Evolutionary conservation across 2,113 vertebrate genomes (phyloP), one percentile per base, ranked within the genome.

Genomic region (Stictonetta naevosa): DNA sequence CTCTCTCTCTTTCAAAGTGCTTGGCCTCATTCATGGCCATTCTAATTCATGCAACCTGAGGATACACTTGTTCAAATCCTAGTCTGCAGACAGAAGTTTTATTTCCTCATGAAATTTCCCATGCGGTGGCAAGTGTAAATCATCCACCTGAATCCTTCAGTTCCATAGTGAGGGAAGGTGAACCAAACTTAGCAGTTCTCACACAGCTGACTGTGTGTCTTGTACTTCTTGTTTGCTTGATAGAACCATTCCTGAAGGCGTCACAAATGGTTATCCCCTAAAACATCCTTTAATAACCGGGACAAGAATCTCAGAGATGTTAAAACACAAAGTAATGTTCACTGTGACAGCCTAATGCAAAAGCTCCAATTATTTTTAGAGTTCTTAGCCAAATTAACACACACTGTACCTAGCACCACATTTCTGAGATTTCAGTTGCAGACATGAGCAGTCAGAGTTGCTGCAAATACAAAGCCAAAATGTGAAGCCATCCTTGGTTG

Each of bases 181-280:
- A 87, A 63, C 40, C 31, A 42, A 42, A 64, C 18, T 42, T 28
- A 64, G 6, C 12, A 8, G 62, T 11, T 16, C 36, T 40, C 25
- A 33, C 0, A 2, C 0, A 2, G 8, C 33, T 81, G 58, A 40
- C 6, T 42, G 25, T 53, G 16, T 19, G 29, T 58, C 23, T 12
- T 56, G 22, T 28, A 52, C 19, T 56, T 25, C 55, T 60, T 69
- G 10, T 50, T 74, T 48, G 26, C 38, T 48, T 4, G 1, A 71
- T 52, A 78, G 50, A 34, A 36, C 2, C 0, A 0, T 38, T 19
- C 42, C 53, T 52, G 69, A 77, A 86, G n/a, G 26, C 22, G 58
- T 71, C 81, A 53, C 17, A 40, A 50, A 50, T 50, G 23, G 42
- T 48, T 73, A 69, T 44, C 8, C 31, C n/a, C 4, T 0, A 31